A percentile compares a stretch with the other conserved stretches of the same genome.
phyloP scores from a whole-genome alignment of 2,888 invertebrate genomes.

The Nipponacmea schrenckii region DNA sequence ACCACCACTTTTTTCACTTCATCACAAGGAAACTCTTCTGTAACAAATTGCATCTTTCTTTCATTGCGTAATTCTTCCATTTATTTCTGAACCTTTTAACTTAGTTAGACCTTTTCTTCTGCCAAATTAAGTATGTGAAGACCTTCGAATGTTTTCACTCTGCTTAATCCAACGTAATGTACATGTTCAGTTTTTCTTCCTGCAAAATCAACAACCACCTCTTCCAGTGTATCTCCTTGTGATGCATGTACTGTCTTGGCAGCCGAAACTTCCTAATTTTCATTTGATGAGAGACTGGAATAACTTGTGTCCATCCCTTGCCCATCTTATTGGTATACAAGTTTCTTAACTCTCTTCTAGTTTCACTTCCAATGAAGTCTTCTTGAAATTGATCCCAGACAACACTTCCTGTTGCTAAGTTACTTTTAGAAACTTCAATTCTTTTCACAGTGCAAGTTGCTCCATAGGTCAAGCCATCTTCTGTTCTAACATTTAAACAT shows the following conservation, averaged over 20 bases:
- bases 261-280: constrained; percentile 14
- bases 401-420: constrained; percentile 18
- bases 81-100: constrained; percentile 17
- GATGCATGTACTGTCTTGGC: constrained; percentile 28
- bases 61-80: constrained; percentile 17
- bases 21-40: too few relatives aligned
- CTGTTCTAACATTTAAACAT: constrained; percentile 30
- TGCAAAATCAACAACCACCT: constrained; percentile 20
- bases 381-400: constrained; percentile 23
- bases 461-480: constrained; percentile 39
- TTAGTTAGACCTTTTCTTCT: constrained; percentile 13
- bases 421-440: constrained; percentile 11
- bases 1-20: background rate
- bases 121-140: constrained; percentile 21
- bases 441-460: constrained; percentile 29
- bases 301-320: constrained; percentile 24
- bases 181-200: too few relatives aligned
- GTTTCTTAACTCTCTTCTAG: constrained; percentile 12
- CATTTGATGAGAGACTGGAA: constrained; percentile 17
- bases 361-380: constrained; percentile 18
- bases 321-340: constrained; percentile 13
- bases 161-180: too few relatives aligned
- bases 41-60: too few relatives aligned
- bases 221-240: constrained; percentile 24
- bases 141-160: too few relatives aligned